These are phyloP conservation scores for Salvelinus namaycush DNA, from an alignment of 2,113 vertebrate genomes.

Conservation along the genomic window DNA sequence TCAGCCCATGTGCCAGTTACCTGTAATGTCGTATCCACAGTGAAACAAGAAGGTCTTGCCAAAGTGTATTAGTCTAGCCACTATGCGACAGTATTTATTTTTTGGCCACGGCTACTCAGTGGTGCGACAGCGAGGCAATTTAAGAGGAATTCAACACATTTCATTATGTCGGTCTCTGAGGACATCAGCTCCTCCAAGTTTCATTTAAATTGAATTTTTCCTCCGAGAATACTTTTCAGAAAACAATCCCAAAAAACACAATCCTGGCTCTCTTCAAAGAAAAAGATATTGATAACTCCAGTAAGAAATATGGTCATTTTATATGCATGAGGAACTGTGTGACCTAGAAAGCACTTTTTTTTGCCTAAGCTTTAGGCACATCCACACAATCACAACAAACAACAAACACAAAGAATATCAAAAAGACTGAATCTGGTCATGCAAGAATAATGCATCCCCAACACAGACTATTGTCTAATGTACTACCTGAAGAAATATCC, in stretches of 20 bases:
- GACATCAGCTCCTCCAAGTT: constrained; percentile 58
- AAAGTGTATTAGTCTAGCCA: constrained; percentile 43
- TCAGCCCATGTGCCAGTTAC: background rate
- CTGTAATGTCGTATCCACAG: constrained; percentile 38
- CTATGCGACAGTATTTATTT: constrained; percentile 50
- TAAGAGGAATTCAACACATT: constrained; percentile 61
- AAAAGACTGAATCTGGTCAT: background rate
- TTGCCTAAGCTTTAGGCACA: background rate
- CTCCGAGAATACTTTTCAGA: constrained; percentile 48
- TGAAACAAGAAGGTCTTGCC: constrained; percentile 30
- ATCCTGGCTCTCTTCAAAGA: background rate
- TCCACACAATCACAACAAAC: background rate
- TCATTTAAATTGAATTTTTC: constrained; percentile 65
- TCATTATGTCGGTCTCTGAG: constrained; percentile 66
- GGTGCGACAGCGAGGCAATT: constrained; percentile 49
- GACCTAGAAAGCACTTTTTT: background rate
- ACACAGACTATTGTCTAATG: background rate
- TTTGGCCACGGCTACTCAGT: constrained; percentile 49
- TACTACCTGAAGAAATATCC: background rate
- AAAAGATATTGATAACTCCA: background rate
- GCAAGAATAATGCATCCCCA: background rate
- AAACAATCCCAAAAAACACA: background rate
- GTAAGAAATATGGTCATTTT: background rate
- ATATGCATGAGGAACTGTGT: background rate
- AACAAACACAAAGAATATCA: background rate